Conservation (phyloP, 2,888 invertebrate species). For the Dasypolia templi region DNA sequence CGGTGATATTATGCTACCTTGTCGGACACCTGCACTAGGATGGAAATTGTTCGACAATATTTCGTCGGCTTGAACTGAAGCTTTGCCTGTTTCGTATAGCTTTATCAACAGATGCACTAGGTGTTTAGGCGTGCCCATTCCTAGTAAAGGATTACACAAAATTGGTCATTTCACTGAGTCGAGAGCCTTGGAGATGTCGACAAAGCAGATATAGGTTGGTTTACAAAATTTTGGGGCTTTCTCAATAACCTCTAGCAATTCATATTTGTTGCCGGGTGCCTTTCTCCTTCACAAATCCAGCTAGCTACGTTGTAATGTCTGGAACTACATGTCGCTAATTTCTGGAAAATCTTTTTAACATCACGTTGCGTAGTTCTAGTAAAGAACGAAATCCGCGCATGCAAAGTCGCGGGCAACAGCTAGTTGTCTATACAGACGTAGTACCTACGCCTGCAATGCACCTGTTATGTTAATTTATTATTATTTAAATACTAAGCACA, state of each 20-base stretch:
- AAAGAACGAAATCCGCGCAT: neutral
- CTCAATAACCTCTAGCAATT: neutral
- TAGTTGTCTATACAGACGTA: neutral
- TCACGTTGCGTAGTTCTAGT: too few species aligned
- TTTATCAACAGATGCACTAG: neutral
- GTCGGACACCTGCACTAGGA: neutral
- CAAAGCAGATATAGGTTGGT: neutral
- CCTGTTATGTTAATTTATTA: constrained; percentile 42
- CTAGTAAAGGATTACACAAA: neutral
- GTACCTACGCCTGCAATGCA: neutral
- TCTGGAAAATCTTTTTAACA: neutral
- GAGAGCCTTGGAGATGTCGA: neutral
- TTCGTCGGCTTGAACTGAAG: neutral
- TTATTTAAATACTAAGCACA: constrained; percentile 10
- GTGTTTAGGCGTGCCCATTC: neutral
- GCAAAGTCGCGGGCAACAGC: too few species aligned
- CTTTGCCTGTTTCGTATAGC: too few species aligned
- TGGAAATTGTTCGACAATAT: neutral
- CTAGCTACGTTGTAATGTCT: neutral
- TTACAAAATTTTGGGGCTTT: neutral
- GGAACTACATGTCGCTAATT: neutral
- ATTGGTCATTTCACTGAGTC: too few species aligned
- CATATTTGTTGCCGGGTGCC: neutral
- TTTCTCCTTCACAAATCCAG: neutral
- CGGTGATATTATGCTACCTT: neutral